A percentile compares a stretch with the other conserved stretches of the same genome.
These are phyloP conservation scores for Zele albiditarsus DNA, from an alignment of 2,888 invertebrate genomes.

Conservation along the genomic window DNA sequence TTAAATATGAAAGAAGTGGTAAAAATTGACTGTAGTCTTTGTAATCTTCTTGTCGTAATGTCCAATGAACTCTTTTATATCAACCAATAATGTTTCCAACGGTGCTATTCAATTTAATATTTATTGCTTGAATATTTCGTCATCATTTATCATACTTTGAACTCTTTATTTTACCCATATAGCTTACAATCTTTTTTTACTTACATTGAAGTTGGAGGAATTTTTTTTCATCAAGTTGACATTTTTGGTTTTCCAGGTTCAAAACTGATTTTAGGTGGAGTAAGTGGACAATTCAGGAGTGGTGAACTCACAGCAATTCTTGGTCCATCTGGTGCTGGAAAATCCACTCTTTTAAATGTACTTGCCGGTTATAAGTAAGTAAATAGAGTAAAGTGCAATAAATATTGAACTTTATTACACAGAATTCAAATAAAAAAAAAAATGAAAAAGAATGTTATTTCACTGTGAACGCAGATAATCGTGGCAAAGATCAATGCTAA, in stretches of 20 bases:
- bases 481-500: neutral
- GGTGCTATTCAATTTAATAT: no score
- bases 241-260: slow-evolving; percentile 75
- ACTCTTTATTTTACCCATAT: no score
- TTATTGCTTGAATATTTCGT: no score
- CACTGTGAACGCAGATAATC: neutral
- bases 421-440: neutral
- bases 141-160: no score
- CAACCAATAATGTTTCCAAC: no score
- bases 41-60: no score
- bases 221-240: neutral
- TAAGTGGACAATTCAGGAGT: slow-evolving; percentile 88
- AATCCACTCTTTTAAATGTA: slow-evolving; percentile 91
- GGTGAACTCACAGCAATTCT: slow-evolving; percentile 93
- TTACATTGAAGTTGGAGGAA: no score
- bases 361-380: slow-evolving; percentile 92
- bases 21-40: no score
- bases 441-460: neutral
- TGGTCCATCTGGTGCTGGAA: slow-evolving; percentile 95
- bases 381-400: neutral
- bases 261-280: slow-evolving; percentile 85
- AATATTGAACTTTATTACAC: slow-evolving; percentile 7
- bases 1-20: no score
- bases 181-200: no score
- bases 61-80: no score